These are phyloP conservation scores for Pantala flavescens DNA, from an alignment of 1,140 invertebrate species.

Conservation along the genomic window DNA sequence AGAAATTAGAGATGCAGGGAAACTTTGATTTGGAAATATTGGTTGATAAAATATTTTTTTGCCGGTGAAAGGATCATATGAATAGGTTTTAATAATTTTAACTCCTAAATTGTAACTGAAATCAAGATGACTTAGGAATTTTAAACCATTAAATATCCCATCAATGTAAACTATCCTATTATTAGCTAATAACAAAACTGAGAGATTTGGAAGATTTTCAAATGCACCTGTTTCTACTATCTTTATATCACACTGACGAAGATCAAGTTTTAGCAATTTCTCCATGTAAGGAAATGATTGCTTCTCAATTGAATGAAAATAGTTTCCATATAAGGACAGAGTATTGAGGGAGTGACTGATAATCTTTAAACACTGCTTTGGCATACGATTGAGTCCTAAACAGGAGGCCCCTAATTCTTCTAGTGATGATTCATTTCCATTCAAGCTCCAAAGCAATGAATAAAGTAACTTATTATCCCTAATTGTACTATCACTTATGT, in stretches of 20 bases:
- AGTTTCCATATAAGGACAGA: background rate
- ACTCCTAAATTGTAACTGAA: constrained; percentile 35
- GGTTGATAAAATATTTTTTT: too few species aligned
- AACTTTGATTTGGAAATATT: constrained; percentile 21
- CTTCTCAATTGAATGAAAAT: constrained; percentile 3
- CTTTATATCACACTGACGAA: constrained; percentile 41
- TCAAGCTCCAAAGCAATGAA: background rate
- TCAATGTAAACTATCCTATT: constrained; percentile 38
- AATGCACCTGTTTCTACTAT: constrained; percentile 34
- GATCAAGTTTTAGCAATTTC: constrained; percentile 39
- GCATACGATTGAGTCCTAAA: background rate
- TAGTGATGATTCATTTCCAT: background rate
- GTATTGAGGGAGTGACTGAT: background rate
- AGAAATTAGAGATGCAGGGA: constrained; percentile 31
- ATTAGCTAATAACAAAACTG: constrained; percentile 38
- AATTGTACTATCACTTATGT: background rate
- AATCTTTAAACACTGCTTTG: background rate
- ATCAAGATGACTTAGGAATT: constrained; percentile 37
- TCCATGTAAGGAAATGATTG: constrained; percentile 23
- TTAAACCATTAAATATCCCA: constrained; percentile 33
- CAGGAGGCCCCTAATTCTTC: background rate
- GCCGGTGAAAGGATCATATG: too few species aligned
- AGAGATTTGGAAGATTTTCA: constrained; percentile 33
- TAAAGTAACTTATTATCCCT: background rate
- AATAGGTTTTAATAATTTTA: background rate